Evolutionary conservation across 2,113 vertebrate genomes (phyloP).

Genomic region (Phalacrocorax carbo): DNA sequence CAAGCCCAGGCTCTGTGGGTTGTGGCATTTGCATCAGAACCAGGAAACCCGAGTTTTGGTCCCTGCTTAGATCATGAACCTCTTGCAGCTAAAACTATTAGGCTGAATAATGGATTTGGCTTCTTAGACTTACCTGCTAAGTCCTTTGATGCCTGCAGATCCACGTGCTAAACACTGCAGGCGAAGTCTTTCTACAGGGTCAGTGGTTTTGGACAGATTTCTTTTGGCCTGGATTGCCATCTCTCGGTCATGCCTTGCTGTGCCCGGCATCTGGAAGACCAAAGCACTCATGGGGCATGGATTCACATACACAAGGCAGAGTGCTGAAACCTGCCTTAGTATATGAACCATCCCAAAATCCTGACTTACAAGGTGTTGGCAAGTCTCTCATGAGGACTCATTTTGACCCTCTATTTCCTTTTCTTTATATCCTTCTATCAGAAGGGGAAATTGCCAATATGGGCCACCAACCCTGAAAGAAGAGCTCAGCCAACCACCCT

Average conservation of each 20-base stretch:
- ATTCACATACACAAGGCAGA: background rate
- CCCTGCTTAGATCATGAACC: background rate
- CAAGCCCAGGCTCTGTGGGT: background rate
- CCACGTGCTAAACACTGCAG: conserved; percentile 87
- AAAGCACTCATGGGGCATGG: rapidly evolving
- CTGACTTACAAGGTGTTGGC: background rate
- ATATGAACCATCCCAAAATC: background rate
- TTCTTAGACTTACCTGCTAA: conserved; percentile 80
- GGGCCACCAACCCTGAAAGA: background rate
- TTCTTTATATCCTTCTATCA: background rate
- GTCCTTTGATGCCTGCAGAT: conserved; percentile 92
- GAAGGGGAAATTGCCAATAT: background rate
- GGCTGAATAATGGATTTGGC: background rate
- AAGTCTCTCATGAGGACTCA: background rate
- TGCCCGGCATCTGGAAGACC: conserved; percentile 83
- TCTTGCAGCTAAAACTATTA: background rate
- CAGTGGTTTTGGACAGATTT: conserved; percentile 66
- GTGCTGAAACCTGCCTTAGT: background rate
- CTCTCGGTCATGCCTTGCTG: conserved; percentile 86
- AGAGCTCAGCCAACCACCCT: background rate
- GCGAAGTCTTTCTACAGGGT: conserved; percentile 85
- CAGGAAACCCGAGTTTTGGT: background rate
- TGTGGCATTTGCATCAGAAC: background rate
- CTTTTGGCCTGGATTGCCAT: conserved; percentile 83
- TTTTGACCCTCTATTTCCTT: background rate